Base-by-base conservation (phyloP, 2,888 invertebrate species). In the Sympetrum striolatum region DNA sequence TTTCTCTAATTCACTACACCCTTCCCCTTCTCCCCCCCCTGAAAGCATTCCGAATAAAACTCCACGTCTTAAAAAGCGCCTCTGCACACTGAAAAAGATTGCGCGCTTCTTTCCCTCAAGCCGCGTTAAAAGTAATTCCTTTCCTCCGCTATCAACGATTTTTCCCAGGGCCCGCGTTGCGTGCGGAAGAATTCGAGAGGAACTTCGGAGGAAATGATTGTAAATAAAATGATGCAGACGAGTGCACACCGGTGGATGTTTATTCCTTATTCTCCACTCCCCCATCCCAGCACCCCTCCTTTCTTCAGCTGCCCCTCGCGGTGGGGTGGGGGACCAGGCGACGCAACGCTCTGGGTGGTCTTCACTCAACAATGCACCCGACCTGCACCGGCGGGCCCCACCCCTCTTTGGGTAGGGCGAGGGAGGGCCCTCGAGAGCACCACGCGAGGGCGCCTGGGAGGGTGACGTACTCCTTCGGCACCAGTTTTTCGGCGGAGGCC, bases 351-450 rank as follows among this genome's bases (percentile, higher is more conserved):
- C 58, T 86, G 86, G 86, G 86, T 86, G 86, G 86, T 86, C 86
- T 86, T 86, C 86, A 86, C 86, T 86, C 60, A 86, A 86, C 86
- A 86, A 86, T 86, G 86, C 86, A 86, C 86, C 86, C 86, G 60
- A 60, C 86, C 86, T 86, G 86, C 86, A 86, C 64, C 82, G 82
- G 53, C 58, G 53, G 35, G 5, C 18, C 58, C 58, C 82, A 12
- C 86, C 37, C 22, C 22, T 31, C 37, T 37, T 25, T 31, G 14
- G 82, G 58, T 25, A 4, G 81, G 58, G 81, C 31, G 80, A 44
- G 39, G 25, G 79, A 79, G n/a, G 81, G 0, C 12, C 0, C 25
- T 22, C 12, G 15, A 31, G 58, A 58, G 58, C 22, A 22, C 53
- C 53, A 44, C 44, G 44, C 4, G 44, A 44, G 10, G 44, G 44